Conservation (phyloP, 2,888 invertebrate species). For the Pheosia tremula region DNA sequence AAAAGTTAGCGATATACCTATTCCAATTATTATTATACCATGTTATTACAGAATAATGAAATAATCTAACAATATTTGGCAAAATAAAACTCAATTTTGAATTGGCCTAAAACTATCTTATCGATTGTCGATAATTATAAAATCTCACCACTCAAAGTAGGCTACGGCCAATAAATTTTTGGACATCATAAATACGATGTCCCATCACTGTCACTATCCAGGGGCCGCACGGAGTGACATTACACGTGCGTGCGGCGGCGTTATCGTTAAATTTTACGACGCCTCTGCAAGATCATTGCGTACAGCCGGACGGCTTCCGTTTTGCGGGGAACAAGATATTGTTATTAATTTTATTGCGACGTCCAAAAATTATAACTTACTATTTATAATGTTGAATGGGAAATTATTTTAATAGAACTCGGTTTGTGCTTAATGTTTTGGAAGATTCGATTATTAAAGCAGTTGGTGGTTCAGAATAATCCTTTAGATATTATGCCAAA, state of each 20-base stretch:
- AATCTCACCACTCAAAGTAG: slow-evolving; percentile 26
- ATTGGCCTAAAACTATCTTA: neutral
- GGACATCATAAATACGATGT: slow-evolving; percentile 71
- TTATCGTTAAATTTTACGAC: slow-evolving; percentile 82
- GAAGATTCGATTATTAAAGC: neutral
- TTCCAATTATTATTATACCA: too few relatives aligned
- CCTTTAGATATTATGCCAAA: neutral
- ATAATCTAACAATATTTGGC: too few relatives aligned
- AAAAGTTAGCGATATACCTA: too few relatives aligned
- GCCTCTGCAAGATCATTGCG: slow-evolving; percentile 50
- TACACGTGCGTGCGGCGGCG: slow-evolving; percentile 64
- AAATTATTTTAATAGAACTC: neutral
- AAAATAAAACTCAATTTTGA: too few relatives aligned
- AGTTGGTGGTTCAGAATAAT: neutral
- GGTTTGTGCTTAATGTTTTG: neutral
- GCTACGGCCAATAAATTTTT: slow-evolving; percentile 45
- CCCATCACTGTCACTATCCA: slow-evolving; percentile 54
- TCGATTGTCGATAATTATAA: slow-evolving; percentile 8
- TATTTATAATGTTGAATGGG: slow-evolving; percentile 2
- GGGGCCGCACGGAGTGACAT: slow-evolving; percentile 49
- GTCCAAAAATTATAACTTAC: slow-evolving; percentile 2
- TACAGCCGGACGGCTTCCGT: slow-evolving; percentile 49
- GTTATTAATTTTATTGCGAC: slow-evolving; percentile 37
- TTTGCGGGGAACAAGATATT: slow-evolving; percentile 46
- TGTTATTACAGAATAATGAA: too few relatives aligned